Conservation (phyloP, 2,113 vertebrate species). For the Phylloscopus trochiloides region DNA sequence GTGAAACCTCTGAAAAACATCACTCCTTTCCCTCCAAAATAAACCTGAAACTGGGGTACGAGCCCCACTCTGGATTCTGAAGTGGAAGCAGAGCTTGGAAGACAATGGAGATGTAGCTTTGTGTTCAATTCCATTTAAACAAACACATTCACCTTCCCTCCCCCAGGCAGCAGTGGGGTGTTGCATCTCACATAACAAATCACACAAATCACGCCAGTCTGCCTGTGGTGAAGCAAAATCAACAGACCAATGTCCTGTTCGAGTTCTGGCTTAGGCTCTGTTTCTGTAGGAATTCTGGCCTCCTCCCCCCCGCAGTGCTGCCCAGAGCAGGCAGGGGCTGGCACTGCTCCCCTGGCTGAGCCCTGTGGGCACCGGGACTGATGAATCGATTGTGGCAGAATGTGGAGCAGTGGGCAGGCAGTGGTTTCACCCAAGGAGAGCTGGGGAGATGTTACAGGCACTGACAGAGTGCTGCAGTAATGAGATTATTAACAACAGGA, state of each 20-base stretch:
- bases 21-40: not conserved
- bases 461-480: not conserved
- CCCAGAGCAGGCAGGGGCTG: not conserved
- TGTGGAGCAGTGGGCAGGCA: not conserved
- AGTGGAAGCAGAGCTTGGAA: not conserved
- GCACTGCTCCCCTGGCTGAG: constrained; percentile 12
- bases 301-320: not conserved
- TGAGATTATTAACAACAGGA: constrained; percentile 11
- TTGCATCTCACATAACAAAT: not conserved
- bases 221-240: not conserved
- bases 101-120: not conserved
- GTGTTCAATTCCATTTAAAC: not conserved
- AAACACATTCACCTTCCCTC: not conserved
- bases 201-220: not conserved
- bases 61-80: not conserved
- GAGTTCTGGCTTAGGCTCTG: not conserved
- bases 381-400: constrained; percentile 33
- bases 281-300: not conserved
- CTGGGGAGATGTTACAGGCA: not conserved
- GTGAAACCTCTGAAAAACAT: not conserved
- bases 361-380: not conserved
- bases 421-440: not conserved
- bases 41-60: not conserved
- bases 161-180: not conserved
- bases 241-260: not conserved